Conservation (phyloP, 2,888 invertebrate species). For the Microchrysa polita region DNA sequence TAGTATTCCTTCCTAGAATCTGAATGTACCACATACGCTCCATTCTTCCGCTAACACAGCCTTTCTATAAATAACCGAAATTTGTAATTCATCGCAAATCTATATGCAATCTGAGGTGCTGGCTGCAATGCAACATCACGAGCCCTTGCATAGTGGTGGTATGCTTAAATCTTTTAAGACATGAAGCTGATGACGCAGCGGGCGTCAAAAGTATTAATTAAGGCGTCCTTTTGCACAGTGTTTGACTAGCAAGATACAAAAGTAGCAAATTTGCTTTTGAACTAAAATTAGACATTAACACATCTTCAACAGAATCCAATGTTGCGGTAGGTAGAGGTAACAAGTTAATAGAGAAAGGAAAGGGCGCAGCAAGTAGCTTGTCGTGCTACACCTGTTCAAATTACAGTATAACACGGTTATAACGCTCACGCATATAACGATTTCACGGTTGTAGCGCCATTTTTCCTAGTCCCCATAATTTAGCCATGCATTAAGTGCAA, state of each 20-base stretch:
- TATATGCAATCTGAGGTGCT: constrained; percentile 5
- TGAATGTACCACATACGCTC: constrained; percentile 8
- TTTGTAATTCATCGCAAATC: background rate
- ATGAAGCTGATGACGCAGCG: too few species aligned
- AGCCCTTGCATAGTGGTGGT: constrained; percentile 16
- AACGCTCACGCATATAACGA: too few species aligned
- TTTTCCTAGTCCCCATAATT: too few species aligned
- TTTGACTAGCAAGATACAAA: constrained; percentile 31
- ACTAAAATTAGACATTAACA: constrained; percentile 38
- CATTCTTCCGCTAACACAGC: constrained; percentile 23
- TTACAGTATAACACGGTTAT: too few species aligned
- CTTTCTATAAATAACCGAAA: constrained; percentile 19
- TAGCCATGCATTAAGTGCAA: too few species aligned
- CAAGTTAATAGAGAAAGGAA: constrained; percentile 44
- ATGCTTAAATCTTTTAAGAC: constrained; percentile 17
- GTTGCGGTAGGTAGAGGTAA: constrained; percentile 25
- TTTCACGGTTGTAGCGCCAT: too few species aligned
- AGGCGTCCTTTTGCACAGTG: constrained; percentile 42
- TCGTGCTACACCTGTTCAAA: constrained; percentile 41
- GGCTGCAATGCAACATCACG: background rate
- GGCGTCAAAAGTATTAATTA: constrained; percentile 45
- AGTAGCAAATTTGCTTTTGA: constrained; percentile 41
- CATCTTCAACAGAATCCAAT: constrained; percentile 13
- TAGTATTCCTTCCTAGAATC: constrained; percentile 21
- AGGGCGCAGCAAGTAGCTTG: too few species aligned